phyloP scores from a whole-genome alignment of 2,888 invertebrate genomes.

The Endotricha flammealis region DNA sequence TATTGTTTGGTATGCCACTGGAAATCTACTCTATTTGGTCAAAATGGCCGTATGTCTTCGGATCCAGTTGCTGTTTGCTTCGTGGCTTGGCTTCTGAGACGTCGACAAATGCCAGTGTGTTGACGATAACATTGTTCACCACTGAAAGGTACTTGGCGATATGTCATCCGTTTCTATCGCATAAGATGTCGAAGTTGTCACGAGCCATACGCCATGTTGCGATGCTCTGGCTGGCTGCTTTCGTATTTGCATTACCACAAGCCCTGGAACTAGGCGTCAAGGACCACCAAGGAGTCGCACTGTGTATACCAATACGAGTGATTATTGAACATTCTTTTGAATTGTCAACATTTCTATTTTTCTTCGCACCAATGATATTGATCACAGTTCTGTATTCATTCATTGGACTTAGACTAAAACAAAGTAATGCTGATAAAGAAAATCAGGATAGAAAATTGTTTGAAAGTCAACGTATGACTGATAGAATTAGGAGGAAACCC shows the following conservation, averaged over 20 bases:
- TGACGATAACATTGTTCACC: conserved; percentile 91
- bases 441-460: conserved; percentile 37
- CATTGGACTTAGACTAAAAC: conserved; percentile 79
- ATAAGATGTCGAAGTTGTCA: conserved; percentile 92
- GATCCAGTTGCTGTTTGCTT: conserved; percentile 86
- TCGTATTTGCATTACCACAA: conserved; percentile 86
- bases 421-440: conserved; percentile 54
- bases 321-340: conserved; percentile 82
- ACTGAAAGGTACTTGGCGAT: conserved; percentile 84
- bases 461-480: conserved; percentile 35
- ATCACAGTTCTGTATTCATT: conserved; percentile 85
- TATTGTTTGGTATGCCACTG: conserved; percentile 88
- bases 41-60: conserved; percentile 87
- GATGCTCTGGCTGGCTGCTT: conserved; percentile 87
- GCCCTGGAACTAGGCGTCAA: conserved; percentile 70
- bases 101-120: conserved; percentile 86
- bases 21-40: conserved; percentile 89
- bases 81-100: conserved; percentile 89
- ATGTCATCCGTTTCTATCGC: conserved; percentile 81
- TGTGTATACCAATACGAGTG: conserved; percentile 70
- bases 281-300: conserved; percentile 49
- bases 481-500: conserved; percentile 49
- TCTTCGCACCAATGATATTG: conserved; percentile 86
- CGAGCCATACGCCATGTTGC: conserved; percentile 90
- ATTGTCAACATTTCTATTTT: conserved; percentile 84